Percentiles rank a stretch among this genome's conserved stretches.
Conservation (phyloP, 2,888 invertebrate genomes). For the Microctonus aethiopoides region DNA sequence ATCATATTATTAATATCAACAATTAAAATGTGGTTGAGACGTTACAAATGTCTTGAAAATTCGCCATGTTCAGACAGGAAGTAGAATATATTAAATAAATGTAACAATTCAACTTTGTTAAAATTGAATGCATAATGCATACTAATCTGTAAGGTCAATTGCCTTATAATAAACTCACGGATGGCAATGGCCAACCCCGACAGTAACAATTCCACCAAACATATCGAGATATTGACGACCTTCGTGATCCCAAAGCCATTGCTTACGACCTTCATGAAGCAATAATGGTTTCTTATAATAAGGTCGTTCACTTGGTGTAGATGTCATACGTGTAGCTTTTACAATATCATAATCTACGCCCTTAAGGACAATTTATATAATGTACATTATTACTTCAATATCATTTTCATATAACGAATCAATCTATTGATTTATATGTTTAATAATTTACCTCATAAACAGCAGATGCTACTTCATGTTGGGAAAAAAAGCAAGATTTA, state of each 20-base stretch:
- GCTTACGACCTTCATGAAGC: conserved; percentile 88
- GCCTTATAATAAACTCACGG: conserved; percentile 81
- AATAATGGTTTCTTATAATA: conserved; percentile 87
- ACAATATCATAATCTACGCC: conserved; percentile 75
- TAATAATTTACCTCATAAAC: conserved; percentile 31
- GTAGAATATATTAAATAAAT: no score
- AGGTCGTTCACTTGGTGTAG: conserved; percentile 77
- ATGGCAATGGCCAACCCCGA: conserved; percentile 97
- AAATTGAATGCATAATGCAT: background rate
- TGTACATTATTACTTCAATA: background rate
- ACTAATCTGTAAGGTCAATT: background rate
- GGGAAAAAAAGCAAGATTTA: conserved; percentile 36
- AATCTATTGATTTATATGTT: background rate
- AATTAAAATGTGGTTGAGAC: no score
- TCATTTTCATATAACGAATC: background rate
- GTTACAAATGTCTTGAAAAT: no score
- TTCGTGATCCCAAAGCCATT: conserved; percentile 90
- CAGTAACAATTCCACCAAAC: conserved; percentile 96
- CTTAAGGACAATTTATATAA: conserved; percentile 57
- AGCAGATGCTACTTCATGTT: conserved; percentile 42
- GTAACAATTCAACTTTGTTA: background rate
- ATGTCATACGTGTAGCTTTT: conserved; percentile 71
- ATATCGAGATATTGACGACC: conserved; percentile 93
- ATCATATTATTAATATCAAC: no score
- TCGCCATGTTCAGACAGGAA: no score